Percentiles rank a stretch among this genome's conserved stretches.
Evolutionary conservation across 2,888 invertebrate genomes (phyloP).

Genomic region (Scelioninae gen. 2): DNA sequence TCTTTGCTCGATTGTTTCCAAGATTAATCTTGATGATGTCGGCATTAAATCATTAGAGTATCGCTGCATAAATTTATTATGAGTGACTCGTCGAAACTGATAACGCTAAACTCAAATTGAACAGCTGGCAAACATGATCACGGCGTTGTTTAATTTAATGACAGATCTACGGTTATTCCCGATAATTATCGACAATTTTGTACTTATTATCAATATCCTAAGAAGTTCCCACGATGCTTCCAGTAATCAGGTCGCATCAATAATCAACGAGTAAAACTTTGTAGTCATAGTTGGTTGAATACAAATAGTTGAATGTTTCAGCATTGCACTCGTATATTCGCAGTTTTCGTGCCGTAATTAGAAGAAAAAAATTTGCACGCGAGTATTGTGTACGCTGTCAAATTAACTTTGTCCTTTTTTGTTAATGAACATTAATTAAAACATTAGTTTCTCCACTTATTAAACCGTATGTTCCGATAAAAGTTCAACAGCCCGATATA

Average conservation of each 20-base stretch:
- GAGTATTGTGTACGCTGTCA: background rate
- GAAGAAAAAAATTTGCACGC: background rate
- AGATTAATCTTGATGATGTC: no score
- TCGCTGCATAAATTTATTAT: no score
- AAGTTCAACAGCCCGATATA: no score
- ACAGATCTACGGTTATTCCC: no score
- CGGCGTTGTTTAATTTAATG: background rate
- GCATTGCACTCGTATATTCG: conserved; percentile 8
- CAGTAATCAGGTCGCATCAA: conserved; percentile 45
- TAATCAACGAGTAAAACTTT: conserved; percentile 34
- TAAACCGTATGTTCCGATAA: background rate
- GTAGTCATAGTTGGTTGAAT: conserved; percentile 13
- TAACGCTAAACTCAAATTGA: no score
- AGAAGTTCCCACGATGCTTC: conserved; percentile 19
- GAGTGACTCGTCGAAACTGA: no score
- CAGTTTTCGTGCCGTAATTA: conserved; percentile 15
- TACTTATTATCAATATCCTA: no score
- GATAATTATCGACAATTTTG: no score
- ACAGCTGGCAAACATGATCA: no score
- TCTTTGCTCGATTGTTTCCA: no score
- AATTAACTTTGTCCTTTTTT: background rate
- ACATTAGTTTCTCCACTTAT: background rate
- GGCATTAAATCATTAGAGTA: no score
- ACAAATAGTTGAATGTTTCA: conserved; percentile 14
- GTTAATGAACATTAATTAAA: background rate